Evolutionary conservation across 2,888 invertebrate genomes (phyloP).

Genomic region (Machimus rusticus): DNA sequence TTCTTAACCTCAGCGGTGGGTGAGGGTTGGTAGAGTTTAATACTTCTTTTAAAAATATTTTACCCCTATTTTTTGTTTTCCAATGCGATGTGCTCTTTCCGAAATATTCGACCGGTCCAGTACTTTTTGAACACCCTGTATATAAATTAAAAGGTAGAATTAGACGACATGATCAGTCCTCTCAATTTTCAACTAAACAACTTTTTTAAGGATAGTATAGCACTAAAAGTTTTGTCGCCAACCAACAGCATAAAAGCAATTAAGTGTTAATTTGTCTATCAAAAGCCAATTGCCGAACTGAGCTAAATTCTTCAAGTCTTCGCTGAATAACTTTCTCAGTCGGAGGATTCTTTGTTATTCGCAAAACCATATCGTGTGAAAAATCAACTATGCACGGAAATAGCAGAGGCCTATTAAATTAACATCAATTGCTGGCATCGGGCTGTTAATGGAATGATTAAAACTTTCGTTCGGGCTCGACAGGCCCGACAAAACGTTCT

Average conservation of each 20-base stretch:
- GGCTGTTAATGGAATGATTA: neutral
- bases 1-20: too few relatives aligned
- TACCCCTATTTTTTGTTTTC: too few relatives aligned
- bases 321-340: neutral
- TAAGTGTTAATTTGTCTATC: neutral
- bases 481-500: neutral
- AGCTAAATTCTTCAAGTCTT: neutral
- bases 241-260: neutral
- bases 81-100: too few relatives aligned
- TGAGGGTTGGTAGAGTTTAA: too few relatives aligned
- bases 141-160: too few relatives aligned
- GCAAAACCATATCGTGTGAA: neutral
- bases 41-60: too few relatives aligned
- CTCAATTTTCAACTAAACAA: too few relatives aligned
- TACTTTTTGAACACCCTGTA: too few relatives aligned
- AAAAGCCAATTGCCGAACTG: neutral
- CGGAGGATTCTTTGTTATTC: neutral
- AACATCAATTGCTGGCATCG: neutral
- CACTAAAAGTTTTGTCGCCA: too few relatives aligned
- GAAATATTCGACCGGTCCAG: too few relatives aligned
- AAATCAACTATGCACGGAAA: neutral
- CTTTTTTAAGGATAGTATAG: too few relatives aligned
- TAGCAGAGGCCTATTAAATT: neutral
- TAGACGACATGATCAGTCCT: too few relatives aligned
- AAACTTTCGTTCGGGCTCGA: neutral